Base-by-base conservation (phyloP, 2,888 invertebrate species). In the Acrobasis repandana region DNA sequence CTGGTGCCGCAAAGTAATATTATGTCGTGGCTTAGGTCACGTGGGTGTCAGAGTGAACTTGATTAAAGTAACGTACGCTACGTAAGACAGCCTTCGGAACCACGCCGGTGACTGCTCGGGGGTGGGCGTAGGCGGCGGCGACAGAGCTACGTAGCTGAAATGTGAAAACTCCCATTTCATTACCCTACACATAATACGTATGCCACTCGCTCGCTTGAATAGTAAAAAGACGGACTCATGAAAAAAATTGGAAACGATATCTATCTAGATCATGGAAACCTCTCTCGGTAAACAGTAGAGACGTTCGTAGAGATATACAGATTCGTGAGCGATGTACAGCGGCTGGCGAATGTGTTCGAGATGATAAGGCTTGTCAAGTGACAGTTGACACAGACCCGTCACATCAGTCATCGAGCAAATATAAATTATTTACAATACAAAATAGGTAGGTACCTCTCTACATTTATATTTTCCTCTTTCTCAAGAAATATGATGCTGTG, bases 71-170 rank as follows among this genome's bases (percentile, higher is more conserved):
- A 83, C 83, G 68, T 85, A 85, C 84, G 74, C 72, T 70, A 83
- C 66, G 65, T 68, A 63, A 68, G 77, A 80, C 67, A 76, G 78
- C 74, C 84, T 82, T 59, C 78, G 82, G 63, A 76, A 69, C 83
- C 83, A 85, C 66, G 80, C 76, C 64, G 80, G 80, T 57, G 76
- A 74, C 61, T 77, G 72, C 61, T 73, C 79, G 56, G 78, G 75
- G 61, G 80, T 76, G 66, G 75, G 65, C 65, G 80, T 76, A 68
- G 73, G 59, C 64, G 80, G 79, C 74, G 77, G 74, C 73, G 79
- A 79, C 75, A 81, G 70, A 71, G 70, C 68, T 73, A 77, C 74
- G 67, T 76, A 74, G 72, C 83, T 83, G 83, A 79, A 85, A 84
- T 74, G 67, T 76, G 67, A 79, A 81, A 72, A 80, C 75, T 71